phyloP scores from a whole-genome alignment of 2,113 vertebrate species.

The Anolis carolinensis region DNA sequence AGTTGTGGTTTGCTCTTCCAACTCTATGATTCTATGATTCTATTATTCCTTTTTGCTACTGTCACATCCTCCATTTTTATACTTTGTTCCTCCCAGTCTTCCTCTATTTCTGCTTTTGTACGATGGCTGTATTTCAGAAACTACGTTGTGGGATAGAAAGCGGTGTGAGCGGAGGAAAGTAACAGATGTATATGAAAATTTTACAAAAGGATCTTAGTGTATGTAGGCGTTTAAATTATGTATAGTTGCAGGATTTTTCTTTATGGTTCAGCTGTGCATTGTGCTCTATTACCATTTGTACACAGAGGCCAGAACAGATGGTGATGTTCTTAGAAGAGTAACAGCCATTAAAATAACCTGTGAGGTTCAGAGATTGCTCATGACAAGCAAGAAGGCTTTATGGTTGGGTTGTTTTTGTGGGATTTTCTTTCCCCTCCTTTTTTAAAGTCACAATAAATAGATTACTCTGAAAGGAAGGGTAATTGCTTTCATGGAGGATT shows the following conservation, averaged over 20 bases:
- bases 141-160: neutral
- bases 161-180: neutral
- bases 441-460: neutral
- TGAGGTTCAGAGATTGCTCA: conserved; percentile 9
- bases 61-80: too few species aligned
- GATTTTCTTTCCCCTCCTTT: neutral
- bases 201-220: neutral
- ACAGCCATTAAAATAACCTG: conserved; percentile 21
- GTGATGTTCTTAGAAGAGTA: neutral
- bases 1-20: too few species aligned
- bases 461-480: neutral
- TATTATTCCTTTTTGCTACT: too few species aligned
- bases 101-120: neutral
- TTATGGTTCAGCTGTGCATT: conserved; percentile 20
- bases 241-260: conserved; percentile 8
- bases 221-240: conserved; percentile 22
- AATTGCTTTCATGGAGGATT: neutral
- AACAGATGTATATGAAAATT: conserved; percentile 17
- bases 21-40: too few species aligned
- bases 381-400: neutral
- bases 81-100: too few species aligned
- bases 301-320: conserved; percentile 6
- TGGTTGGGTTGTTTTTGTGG: neutral
- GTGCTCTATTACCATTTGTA: conserved; percentile 27
- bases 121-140: neutral